Conservation (phyloP, 2,113 vertebrate genomes). For the Vulpes ferrilata region DNA sequence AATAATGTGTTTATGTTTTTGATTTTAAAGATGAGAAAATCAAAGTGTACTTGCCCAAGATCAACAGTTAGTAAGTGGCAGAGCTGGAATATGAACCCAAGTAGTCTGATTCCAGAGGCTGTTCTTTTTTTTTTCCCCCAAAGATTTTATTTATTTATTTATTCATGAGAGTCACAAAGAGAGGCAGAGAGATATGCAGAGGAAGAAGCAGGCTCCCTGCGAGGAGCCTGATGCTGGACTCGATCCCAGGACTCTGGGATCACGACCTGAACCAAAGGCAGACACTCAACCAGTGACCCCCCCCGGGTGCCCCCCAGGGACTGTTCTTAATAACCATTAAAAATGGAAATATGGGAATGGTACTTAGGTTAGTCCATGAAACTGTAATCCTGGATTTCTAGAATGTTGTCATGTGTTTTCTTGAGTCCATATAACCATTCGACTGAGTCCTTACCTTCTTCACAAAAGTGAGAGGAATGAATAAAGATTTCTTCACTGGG, state of each 20-base stretch:
- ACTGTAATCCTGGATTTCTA: neutral
- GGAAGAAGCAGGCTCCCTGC: too few relatives aligned
- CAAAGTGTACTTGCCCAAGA: neutral
- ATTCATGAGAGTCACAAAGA: too few relatives aligned
- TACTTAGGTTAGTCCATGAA: constrained; percentile 57
- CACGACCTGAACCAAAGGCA: too few relatives aligned
- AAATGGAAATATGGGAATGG: neutral
- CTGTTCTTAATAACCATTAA: neutral
- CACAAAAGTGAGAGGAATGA: neutral
- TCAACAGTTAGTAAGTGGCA: neutral
- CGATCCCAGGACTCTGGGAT: too few relatives aligned
- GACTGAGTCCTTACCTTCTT: neutral
- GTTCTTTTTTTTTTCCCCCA: neutral
- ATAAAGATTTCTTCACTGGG: constrained; percentile 1
- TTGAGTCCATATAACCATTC: neutral
- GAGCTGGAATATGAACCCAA: neutral
- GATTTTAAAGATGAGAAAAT: constrained; percentile 10
- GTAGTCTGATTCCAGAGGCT: neutral
- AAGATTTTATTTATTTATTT: too few relatives aligned
- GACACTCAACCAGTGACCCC: too few relatives aligned
- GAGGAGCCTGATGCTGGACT: too few relatives aligned
- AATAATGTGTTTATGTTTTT: neutral
- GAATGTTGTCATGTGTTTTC: neutral
- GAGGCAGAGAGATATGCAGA: too few relatives aligned
- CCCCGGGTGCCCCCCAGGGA: neutral